phyloP scores from a whole-genome alignment of 2,113 vertebrate species.

The Oncorhynchus mykiss region DNA sequence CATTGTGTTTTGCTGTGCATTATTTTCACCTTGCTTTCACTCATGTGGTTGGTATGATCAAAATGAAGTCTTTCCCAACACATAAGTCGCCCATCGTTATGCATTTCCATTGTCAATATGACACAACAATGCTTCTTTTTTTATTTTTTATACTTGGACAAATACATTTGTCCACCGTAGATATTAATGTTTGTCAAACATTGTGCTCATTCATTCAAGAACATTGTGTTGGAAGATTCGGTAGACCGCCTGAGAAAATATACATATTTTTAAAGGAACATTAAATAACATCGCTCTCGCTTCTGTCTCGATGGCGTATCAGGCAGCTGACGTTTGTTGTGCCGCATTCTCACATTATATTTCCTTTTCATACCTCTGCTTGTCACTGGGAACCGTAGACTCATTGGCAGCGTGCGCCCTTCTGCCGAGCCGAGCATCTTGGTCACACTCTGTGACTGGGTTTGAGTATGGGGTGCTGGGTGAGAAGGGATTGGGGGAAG shows the following conservation, averaged over 20 bases:
- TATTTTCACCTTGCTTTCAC: slow-evolving; percentile 79
- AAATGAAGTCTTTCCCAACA: background rate
- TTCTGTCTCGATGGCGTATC: background rate
- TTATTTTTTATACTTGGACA: too few species aligned
- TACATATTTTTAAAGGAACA: too few species aligned
- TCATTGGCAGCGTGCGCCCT: slow-evolving; percentile 66
- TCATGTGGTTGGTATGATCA: slow-evolving; percentile 48
- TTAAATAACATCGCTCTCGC: too few species aligned
- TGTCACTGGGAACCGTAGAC: slow-evolving; percentile 63
- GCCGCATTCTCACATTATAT: slow-evolving; percentile 51
- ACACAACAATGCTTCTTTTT: too few species aligned
- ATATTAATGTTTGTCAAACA: too few species aligned
- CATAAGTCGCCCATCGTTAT: background rate
- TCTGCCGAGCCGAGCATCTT: slow-evolving; percentile 67
- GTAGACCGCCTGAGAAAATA: too few species aligned
- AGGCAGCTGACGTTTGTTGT: slow-evolving; percentile 16
- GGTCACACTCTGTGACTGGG: slow-evolving; percentile 74
- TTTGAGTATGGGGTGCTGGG: slow-evolving; percentile 59
- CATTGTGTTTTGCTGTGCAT: slow-evolving; percentile 33
- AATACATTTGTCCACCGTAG: too few species aligned
- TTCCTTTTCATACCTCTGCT: slow-evolving; percentile 67
- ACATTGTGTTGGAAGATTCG: too few species aligned
- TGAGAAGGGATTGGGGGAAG: background rate
- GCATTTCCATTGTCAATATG: too few species aligned
- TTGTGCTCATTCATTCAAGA: too few species aligned